phyloP scores from a whole-genome alignment of 2,888 invertebrate species.

The Drepanosiphum platanoidis region DNA sequence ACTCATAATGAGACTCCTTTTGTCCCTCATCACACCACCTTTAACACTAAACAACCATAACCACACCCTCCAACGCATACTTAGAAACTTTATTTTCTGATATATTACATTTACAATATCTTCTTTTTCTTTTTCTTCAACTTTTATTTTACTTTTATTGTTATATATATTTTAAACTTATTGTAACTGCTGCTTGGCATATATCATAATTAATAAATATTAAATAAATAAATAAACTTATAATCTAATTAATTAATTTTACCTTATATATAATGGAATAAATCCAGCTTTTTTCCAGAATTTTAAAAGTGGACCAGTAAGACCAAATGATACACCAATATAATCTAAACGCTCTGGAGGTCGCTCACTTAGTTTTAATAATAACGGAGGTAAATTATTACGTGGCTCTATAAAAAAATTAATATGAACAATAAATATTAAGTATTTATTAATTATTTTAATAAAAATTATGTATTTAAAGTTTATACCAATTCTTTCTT shows the following conservation, averaged over 20 bases:
- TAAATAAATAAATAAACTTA: background rate
- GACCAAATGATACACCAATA: slow-evolving; percentile 92
- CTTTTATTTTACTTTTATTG: too few relatives aligned
- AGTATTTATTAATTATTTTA: background rate
- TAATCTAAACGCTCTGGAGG: slow-evolving; percentile 88
- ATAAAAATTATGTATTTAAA: background rate
- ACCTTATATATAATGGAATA: slow-evolving; percentile 90
- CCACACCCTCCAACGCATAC: too few relatives aligned
- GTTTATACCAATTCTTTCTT: slow-evolving; percentile 74
- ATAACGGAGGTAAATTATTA: slow-evolving; percentile 85
- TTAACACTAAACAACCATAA: too few relatives aligned
- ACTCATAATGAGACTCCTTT: too few relatives aligned
- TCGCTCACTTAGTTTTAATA: slow-evolving; percentile 87
- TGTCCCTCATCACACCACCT: too few relatives aligned
- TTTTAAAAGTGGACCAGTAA: slow-evolving; percentile 87
- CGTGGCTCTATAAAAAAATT: slow-evolving; percentile 71
- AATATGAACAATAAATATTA: slow-evolving; percentile 10
- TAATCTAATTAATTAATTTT: slow-evolving; percentile 64
- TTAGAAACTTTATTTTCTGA: too few relatives aligned
- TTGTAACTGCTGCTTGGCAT: too few relatives aligned
- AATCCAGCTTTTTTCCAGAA: slow-evolving; percentile 89
- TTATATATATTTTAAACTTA: too few relatives aligned
- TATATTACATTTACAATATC: too few relatives aligned
- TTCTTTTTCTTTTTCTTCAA: too few relatives aligned
- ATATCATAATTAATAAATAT: too few relatives aligned